phyloP scores from a whole-genome alignment of 2,797 vertebrate genomes.

The Alexandromys oeconomus region DNA sequence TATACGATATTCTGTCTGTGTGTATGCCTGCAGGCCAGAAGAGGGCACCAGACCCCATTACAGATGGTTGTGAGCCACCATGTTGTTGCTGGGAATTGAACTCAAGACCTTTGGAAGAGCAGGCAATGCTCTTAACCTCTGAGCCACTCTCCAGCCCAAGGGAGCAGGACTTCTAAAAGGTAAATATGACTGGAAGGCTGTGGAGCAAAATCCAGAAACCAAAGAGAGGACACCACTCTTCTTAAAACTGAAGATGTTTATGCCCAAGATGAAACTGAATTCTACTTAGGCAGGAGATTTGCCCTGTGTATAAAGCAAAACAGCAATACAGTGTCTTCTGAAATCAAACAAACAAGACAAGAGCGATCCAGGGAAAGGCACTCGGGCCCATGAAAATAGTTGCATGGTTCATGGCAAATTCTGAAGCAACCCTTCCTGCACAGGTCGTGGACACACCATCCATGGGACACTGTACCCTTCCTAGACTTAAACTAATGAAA shows the following conservation, averaged over 20 bases:
- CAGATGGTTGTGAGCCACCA: no score
- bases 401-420: accelerated
- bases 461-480: background rate
- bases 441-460: background rate
- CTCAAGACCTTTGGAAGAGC: no score
- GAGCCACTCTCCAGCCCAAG: no score
- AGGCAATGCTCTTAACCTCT: no score
- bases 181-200: background rate
- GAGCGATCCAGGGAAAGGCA: no score
- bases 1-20: no score
- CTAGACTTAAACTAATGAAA: background rate
- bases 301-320: background rate
- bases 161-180: background rate
- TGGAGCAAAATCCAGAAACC: background rate
- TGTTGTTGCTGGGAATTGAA: no score
- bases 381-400: background rate
- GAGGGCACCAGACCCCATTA: no score
- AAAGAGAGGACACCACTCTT: background rate
- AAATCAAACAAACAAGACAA: background rate
- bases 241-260: background rate
- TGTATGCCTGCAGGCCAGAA: no score
- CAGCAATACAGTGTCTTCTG: background rate
- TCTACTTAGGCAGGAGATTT: background rate
- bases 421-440: background rate
- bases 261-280: background rate